Conservation (phyloP, 2,888 invertebrate species). For the Nemoura dubitans region DNA sequence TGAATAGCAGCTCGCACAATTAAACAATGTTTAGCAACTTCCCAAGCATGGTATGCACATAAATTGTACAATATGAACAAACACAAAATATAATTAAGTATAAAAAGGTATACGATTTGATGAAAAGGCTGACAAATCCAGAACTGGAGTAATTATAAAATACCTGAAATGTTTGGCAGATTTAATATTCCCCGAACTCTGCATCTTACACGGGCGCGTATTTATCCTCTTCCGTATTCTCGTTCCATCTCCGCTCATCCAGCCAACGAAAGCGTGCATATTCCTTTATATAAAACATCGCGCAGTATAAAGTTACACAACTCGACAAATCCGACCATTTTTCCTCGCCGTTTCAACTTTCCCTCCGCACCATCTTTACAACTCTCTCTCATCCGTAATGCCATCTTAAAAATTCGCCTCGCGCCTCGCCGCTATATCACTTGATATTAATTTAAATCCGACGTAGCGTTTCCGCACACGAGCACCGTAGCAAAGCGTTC, state of each 20-base stretch:
- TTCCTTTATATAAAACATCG: not conserved
- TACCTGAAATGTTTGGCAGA: not conserved
- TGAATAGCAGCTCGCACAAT: too few relatives aligned
- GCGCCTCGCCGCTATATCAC: not conserved
- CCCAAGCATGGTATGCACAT: not conserved
- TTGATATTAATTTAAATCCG: constrained; percentile 4
- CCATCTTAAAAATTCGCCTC: not conserved
- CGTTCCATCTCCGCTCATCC: not conserved
- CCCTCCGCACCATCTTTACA: not conserved
- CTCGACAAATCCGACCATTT: too few relatives aligned
- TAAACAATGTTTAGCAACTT: not conserved
- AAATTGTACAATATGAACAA: not conserved
- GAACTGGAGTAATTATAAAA: not conserved
- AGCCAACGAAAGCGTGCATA: not conserved
- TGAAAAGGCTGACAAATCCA: not conserved
- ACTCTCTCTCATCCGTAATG: not conserved
- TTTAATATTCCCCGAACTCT: not conserved
- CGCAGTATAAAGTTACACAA: too few relatives aligned
- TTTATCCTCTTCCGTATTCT: not conserved
- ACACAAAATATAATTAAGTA: not conserved
- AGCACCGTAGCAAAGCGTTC: not conserved
- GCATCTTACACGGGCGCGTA: too few relatives aligned
- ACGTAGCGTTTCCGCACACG: not conserved
- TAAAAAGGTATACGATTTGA: not conserved
- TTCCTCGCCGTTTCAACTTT: not conserved